Evolutionary conservation across 2,888 invertebrate genomes (phyloP).

Genomic region (Diarsia dahlii): DNA sequence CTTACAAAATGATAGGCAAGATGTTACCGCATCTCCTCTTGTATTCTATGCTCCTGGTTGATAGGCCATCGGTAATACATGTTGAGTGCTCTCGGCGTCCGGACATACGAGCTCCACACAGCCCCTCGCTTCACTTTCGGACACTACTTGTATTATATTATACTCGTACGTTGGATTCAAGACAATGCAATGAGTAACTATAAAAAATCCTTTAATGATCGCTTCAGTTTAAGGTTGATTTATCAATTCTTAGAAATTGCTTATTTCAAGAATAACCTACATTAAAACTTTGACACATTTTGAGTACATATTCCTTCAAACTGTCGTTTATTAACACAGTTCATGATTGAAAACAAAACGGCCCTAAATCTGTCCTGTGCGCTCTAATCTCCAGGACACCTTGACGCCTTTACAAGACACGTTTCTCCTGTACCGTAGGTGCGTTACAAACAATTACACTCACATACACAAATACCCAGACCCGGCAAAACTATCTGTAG

Average conservation of each 20-base stretch:
- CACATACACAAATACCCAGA: too few relatives aligned
- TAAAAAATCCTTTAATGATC: neutral
- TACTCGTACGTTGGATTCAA: neutral
- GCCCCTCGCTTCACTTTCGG: slow-evolving; percentile 2
- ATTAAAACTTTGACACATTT: neutral
- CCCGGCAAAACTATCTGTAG: too few relatives aligned
- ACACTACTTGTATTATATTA: neutral
- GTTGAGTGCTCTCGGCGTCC: slow-evolving; percentile 41
- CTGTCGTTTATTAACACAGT: neutral
- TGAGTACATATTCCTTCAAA: neutral
- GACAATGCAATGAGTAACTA: neutral
- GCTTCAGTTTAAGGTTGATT: neutral
- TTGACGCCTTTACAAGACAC: too few relatives aligned
- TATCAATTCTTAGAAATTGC: neutral
- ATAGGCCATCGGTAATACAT: slow-evolving; percentile 28
- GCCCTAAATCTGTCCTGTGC: neutral
- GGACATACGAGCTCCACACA: neutral
- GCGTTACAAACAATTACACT: too few relatives aligned
- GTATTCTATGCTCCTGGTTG: neutral
- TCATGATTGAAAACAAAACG: neutral
- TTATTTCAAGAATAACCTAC: neutral
- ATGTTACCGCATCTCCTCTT: neutral
- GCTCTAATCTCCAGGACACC: neutral
- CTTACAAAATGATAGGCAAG: neutral
- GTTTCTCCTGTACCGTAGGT: too few relatives aligned